Conservation (phyloP, 2,113 vertebrate species). For the Oostethus manadensis region DNA sequence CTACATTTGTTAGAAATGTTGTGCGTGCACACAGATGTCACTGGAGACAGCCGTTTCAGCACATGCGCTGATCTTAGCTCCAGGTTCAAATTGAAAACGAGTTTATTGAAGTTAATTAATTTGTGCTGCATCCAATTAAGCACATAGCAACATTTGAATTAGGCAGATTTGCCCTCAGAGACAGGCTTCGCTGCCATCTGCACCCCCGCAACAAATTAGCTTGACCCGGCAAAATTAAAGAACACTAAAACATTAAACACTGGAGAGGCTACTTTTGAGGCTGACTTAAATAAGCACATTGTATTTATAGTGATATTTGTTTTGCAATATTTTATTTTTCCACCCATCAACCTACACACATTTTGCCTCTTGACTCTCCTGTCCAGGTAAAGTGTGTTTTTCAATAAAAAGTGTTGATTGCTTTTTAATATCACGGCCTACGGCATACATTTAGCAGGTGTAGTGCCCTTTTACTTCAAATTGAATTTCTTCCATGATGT, state of each 20-base stretch:
- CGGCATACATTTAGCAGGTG: constrained; percentile 59
- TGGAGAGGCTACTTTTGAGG: background rate
- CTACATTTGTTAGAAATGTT: too few relatives aligned
- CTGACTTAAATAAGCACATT: background rate
- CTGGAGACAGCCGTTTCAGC: too few relatives aligned
- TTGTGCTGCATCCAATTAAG: constrained; percentile 47
- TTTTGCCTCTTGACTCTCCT: constrained; percentile 27
- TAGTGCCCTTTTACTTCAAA: constrained; percentile 70
- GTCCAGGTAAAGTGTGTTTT: constrained; percentile 48
- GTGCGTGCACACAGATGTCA: too few relatives aligned
- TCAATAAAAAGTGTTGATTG: constrained; percentile 65
- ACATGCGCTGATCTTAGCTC: background rate
- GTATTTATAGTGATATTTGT: constrained; percentile 1
- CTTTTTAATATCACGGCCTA: constrained; percentile 72
- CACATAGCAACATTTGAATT: constrained; percentile 30
- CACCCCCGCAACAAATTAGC: background rate
- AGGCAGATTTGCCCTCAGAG: constrained; percentile 21
- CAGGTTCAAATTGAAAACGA: constrained; percentile 42
- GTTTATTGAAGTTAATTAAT: constrained; percentile 59
- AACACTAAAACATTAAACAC: constrained; percentile 33
- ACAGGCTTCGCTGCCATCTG: background rate
- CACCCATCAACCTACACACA: background rate
- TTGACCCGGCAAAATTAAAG: constrained; percentile 21
- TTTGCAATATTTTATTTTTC: constrained; percentile 7
- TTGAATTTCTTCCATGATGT: constrained; percentile 71